phyloP scores from a whole-genome alignment of 2,888 invertebrate species.

The Beris chalybata region DNA sequence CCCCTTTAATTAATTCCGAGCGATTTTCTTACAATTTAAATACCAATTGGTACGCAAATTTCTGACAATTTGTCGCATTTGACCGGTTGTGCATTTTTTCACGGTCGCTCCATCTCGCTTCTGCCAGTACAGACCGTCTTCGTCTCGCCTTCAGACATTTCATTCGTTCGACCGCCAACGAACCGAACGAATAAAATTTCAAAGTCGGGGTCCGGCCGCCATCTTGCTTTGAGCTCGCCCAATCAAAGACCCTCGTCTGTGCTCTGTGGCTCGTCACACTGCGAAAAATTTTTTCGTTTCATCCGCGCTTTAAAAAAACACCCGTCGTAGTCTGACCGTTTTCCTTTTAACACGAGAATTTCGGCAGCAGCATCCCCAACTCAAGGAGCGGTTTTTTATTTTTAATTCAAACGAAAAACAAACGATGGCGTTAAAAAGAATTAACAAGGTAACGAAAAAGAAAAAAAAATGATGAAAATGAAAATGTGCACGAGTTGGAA shows the following conservation, averaged over 20 bases:
- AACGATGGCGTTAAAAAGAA: conserved; percentile 93
- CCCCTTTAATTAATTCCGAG: too few relatives aligned
- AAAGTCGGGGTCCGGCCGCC: conserved; percentile 61
- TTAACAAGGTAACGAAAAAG: conserved; percentile 79
- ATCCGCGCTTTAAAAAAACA: conserved; percentile 29
- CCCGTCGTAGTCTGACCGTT: conserved; percentile 29
- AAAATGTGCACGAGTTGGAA: conserved; percentile 21
- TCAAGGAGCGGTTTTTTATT: conserved; percentile 18
- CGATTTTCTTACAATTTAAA: too few relatives aligned
- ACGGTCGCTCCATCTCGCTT: conserved; percentile 8
- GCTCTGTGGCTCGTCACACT: conserved; percentile 30
- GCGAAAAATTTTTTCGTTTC: conserved; percentile 33
- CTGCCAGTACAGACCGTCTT: neutral
- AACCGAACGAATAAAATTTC: conserved; percentile 7
- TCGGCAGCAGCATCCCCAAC: conserved; percentile 18
- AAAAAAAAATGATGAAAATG: conserved; percentile 12
- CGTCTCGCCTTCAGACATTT: conserved; percentile 6
- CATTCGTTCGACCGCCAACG: conserved; percentile 13
- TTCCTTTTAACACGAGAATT: conserved; percentile 27
- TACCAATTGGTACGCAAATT: too few relatives aligned
- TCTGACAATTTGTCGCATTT: conserved; percentile 25
- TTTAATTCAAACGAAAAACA: conserved; percentile 24
- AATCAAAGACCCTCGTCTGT: conserved; percentile 30
- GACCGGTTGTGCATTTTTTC: conserved; percentile 26
- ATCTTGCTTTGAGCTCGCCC: conserved; percentile 66